Conservation (phyloP, 2,797 vertebrate species). For the Enteromius thamalakanensis region DNA sequence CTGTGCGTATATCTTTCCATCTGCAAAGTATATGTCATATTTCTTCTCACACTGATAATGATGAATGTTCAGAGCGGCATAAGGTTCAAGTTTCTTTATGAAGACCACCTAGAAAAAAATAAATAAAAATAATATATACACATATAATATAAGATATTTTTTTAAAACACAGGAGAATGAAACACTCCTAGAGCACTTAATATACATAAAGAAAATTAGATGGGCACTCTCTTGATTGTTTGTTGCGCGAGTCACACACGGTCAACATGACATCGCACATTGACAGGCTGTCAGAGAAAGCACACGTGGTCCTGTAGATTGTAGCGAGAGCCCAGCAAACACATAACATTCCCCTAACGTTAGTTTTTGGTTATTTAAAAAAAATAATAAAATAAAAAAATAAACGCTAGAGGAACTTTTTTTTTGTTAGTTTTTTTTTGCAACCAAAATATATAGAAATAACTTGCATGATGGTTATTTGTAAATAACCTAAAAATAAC, state of each 20-base stretch:
- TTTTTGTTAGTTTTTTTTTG: too few relatives aligned
- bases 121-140: not conserved
- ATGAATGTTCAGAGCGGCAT: constrained; percentile 80
- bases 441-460: too few relatives aligned
- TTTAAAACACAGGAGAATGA: not conserved
- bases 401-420: too few relatives aligned
- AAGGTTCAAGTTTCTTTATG: constrained; percentile 82
- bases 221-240: not conserved
- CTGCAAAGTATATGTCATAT: constrained; percentile 89
- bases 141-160: too few relatives aligned
- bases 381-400: too few relatives aligned
- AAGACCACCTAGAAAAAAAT: constrained; percentile 85
- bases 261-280: not conserved
- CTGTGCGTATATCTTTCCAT: constrained; percentile 84
- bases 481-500: too few relatives aligned
- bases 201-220: not conserved
- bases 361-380: too few relatives aligned
- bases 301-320: not conserved
- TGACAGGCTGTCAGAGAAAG: constrained; percentile 27
- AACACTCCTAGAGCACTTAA: not conserved
- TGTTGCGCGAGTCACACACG: not conserved
- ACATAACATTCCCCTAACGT: too few relatives aligned
- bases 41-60: constrained; percentile 90
- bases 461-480: too few relatives aligned
- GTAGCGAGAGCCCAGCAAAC: not conserved